These are phyloP conservation scores for Eupleurogrammus muticus DNA, from an alignment of 2,797 vertebrate genomes.

Conservation along the genomic window DNA sequence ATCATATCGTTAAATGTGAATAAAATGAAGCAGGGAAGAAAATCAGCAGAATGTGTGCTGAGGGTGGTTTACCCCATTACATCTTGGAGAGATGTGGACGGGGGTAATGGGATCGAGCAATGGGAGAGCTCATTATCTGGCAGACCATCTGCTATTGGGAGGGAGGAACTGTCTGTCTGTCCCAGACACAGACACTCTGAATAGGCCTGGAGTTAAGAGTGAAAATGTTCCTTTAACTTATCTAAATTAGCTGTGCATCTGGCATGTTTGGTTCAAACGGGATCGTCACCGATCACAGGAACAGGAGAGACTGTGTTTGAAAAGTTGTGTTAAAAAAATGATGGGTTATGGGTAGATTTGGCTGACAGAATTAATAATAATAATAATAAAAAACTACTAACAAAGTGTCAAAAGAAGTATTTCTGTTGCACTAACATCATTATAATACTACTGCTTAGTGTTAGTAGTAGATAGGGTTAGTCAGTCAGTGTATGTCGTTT, in stretches of 20 bases:
- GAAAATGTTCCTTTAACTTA: constrained; percentile 61
- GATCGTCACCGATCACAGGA: background rate
- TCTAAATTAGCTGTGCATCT: constrained; percentile 63
- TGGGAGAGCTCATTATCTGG: constrained; percentile 80
- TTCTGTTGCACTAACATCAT: background rate
- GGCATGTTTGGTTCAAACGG: constrained; percentile 30
- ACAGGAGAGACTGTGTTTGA: background rate
- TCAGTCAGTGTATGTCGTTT: background rate
- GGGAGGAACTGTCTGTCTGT: constrained; percentile 72
- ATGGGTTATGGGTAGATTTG: background rate
- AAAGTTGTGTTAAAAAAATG: background rate
- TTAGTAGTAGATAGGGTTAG: too few species aligned
- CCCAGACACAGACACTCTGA: constrained; percentile 70
- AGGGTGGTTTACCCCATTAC: constrained; percentile 49
- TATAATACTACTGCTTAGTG: background rate
- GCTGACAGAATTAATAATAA: background rate
- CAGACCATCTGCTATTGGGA: constrained; percentile 78
- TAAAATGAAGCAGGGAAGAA: constrained; percentile 32
- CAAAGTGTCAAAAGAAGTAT: background rate
- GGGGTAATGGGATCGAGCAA: constrained; percentile 71
- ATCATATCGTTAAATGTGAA: constrained; percentile 32
- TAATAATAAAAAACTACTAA: background rate
- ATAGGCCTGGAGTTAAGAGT: constrained; percentile 52
- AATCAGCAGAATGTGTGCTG: constrained; percentile 45
- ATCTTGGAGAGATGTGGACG: constrained; percentile 57